Evolutionary conservation across 1,140 invertebrate species (phyloP).

Genomic region (Brachionus calyciflorus): DNA sequence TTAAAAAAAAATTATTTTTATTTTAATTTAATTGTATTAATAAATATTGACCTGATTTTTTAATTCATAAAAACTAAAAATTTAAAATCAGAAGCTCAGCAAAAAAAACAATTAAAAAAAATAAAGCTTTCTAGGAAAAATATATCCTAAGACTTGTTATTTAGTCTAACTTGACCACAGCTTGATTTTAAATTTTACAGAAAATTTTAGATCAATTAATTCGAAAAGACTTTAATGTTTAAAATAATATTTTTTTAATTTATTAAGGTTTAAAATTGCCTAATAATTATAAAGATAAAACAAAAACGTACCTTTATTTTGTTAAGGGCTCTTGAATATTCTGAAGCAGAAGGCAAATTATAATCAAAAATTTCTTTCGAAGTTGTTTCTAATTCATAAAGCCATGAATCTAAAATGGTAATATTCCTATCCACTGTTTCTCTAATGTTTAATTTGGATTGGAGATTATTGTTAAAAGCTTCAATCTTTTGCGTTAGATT

Average conservation of each 20-base stretch:
- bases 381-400: background rate
- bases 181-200: no score
- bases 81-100: no score
- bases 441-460: background rate
- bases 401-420: background rate
- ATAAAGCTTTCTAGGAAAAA: no score
- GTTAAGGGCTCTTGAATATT: background rate
- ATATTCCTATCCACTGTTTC: constrained; percentile 12
- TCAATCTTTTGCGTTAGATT: constrained; percentile 13
- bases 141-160: no score
- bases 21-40: no score
- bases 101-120: no score
- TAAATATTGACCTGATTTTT: no score
- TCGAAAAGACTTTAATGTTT: no score
- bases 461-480: background rate
- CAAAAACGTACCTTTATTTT: background rate
- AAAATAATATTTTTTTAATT: background rate
- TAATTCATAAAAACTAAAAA: no score
- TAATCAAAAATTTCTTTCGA: constrained; percentile 13
- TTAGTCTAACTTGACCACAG: no score
- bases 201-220: no score
- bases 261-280: background rate
- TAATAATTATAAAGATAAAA: background rate
- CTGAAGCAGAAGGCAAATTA: constrained; percentile 9
- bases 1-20: no score